Evolutionary conservation across 92 coral and sea anemone genomes (phyloP).

Genomic region (Palythoa grandiflora): DNA sequence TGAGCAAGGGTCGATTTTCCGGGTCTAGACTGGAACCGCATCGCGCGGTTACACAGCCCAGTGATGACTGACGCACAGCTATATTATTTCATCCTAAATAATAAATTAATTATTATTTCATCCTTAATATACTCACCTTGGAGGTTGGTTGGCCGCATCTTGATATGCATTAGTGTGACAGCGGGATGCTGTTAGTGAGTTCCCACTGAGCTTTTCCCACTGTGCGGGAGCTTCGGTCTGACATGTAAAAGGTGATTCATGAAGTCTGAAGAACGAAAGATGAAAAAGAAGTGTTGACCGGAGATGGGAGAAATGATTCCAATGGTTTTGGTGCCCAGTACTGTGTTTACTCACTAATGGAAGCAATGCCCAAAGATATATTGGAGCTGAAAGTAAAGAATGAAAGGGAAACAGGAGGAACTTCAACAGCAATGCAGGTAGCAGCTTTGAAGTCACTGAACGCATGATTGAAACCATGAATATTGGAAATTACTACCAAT

Average conservation of each 20-base stretch:
- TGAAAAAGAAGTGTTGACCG: slow-evolving; percentile 38
- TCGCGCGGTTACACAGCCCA: no score
- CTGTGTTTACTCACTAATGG: slow-evolving; percentile 50
- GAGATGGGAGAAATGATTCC: slow-evolving; percentile 58
- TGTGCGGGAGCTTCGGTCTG: slow-evolving; percentile 21
- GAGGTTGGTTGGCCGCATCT: no score
- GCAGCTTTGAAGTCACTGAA: slow-evolving; percentile 8
- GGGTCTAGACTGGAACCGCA: no score
- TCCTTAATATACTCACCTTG: no score
- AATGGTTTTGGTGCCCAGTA: slow-evolving; percentile 44
- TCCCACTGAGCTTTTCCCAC: slow-evolving; percentile 36
- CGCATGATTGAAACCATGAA: neutral
- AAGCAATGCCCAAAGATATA: slow-evolving; percentile 42
- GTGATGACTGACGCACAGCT: no score
- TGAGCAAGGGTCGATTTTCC: no score
- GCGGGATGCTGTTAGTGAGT: no score
- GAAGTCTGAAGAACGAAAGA: slow-evolving; percentile 1
- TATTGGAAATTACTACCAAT: slow-evolving; percentile 1
- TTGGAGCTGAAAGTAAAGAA: slow-evolving; percentile 49
- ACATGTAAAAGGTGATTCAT: slow-evolving; percentile 28
- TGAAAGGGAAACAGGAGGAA: slow-evolving; percentile 54
- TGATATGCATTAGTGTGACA: no score
- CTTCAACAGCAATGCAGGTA: slow-evolving; percentile 43
- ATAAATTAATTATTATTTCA: no score
- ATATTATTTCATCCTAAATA: no score